phyloP scores from a whole-genome alignment of 2,113 vertebrate species.

The Marmota flaviventris region DNA sequence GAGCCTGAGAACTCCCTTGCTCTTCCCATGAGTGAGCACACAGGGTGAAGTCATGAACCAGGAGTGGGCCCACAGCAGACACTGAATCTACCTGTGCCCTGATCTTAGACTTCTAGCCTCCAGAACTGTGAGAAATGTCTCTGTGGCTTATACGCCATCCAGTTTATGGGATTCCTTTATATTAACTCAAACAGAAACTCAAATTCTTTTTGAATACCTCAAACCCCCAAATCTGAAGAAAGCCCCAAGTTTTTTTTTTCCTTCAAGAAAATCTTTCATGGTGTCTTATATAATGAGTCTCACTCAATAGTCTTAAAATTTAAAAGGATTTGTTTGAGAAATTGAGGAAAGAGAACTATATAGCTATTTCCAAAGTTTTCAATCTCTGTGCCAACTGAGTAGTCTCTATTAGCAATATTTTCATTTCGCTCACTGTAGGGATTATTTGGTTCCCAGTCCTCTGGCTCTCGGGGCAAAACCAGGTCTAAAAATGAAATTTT shows the following conservation, averaged over 20 bases:
- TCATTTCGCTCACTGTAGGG: not conserved
- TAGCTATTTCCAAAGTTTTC: not conserved
- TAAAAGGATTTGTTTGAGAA: conserved; percentile 41
- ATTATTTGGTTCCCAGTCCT: not conserved
- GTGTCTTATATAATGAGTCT: not conserved
- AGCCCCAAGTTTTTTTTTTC: not conserved
- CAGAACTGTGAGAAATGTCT: not conserved
- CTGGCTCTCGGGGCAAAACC: not conserved
- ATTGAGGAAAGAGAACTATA: not conserved
- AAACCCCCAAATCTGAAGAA: not conserved
- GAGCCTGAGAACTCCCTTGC: no score
- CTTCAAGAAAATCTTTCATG: not conserved
- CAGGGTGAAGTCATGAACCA: not conserved
- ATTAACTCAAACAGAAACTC: not conserved
- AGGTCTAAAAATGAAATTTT: not conserved
- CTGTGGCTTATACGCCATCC: not conserved
- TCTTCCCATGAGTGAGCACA: not conserved
- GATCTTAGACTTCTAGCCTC: not conserved
- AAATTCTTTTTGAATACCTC: no score
- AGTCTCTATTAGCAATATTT: not conserved
- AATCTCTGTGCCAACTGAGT: not conserved
- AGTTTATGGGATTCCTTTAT: not conserved
- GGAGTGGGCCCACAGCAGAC: not conserved
- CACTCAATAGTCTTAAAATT: not conserved
- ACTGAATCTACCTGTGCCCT: not conserved